Percentiles rank a stretch among this genome's conserved stretches.
phyloP scores from a whole-genome alignment of 1,140 invertebrate species.

The Stegodyphus dumicola region DNA sequence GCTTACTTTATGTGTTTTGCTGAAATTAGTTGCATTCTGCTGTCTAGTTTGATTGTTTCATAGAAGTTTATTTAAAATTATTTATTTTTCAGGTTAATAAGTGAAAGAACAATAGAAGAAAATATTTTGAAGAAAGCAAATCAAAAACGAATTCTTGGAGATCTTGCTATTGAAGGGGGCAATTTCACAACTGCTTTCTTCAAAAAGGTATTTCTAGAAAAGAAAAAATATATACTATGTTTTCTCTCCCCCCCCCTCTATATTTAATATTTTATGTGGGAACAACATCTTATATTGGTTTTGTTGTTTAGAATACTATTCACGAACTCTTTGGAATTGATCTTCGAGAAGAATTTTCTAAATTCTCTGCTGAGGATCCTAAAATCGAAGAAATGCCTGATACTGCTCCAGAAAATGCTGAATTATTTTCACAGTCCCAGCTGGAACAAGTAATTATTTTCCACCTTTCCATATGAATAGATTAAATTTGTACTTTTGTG shows the following conservation, averaged over 20 bases:
- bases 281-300: background rate
- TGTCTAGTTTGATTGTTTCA: background rate
- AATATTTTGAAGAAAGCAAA: conserved; percentile 99
- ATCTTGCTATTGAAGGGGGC: conserved; percentile 98
- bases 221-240: background rate
- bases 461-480: background rate
- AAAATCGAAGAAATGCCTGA: conserved; percentile 37
- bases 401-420: conserved; percentile 1
- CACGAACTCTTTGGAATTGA: conserved; percentile 91
- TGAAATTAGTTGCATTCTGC: no score
- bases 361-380: background rate
- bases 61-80: conserved; percentile 2
- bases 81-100: conserved; percentile 79
- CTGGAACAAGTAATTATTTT: conserved; percentile 34
- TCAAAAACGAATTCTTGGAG: conserved; percentile 95
- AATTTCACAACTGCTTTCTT: conserved; percentile 99
- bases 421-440: conserved; percentile 30
- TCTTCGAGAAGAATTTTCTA: conserved; percentile 62
- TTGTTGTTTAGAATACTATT: conserved; percentile 80
- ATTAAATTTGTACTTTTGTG: background rate
- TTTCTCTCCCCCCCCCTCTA: background rate
- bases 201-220: conserved; percentile 71
- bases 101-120: conserved; percentile 97
- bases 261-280: background rate
- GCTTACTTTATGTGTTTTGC: no score